Percentiles rank a stretch among this genome's conserved stretches.
Evolutionary conservation across 2,113 vertebrate species (phyloP).

Genomic region (Calcarius ornatus): DNA sequence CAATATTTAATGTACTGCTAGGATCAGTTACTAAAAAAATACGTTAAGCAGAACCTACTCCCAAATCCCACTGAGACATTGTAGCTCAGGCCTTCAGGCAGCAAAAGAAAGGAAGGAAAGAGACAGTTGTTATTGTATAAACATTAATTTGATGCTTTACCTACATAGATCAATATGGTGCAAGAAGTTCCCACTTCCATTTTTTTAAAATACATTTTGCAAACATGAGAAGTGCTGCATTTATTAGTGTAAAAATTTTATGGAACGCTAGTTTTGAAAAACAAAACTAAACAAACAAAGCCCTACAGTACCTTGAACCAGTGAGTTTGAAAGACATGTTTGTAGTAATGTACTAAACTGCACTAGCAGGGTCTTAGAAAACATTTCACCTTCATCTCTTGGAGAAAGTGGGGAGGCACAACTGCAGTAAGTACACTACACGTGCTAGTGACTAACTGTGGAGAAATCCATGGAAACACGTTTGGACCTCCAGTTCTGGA

Average conservation of each 20-base stretch:
- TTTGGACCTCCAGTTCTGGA: not conserved
- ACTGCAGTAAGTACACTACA: not conserved
- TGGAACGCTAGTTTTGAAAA: not conserved
- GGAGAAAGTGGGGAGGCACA: not conserved
- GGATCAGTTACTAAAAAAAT: conserved; percentile 63
- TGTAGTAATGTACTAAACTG: not conserved
- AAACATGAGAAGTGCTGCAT: conserved; percentile 7
- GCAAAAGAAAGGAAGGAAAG: conserved; percentile 75
- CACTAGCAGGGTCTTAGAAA: not conserved
- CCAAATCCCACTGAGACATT: conserved; percentile 93
- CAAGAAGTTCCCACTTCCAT: not conserved
- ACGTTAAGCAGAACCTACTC: conserved; percentile 86
- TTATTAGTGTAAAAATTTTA: not conserved
- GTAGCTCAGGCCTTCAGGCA: conserved; percentile 94
- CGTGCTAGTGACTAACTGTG: not conserved
- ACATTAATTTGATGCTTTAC: conserved; percentile 14
- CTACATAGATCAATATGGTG: not conserved
- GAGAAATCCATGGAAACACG: not conserved
- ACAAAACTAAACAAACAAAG: not conserved
- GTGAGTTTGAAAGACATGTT: not conserved
- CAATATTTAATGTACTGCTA: conserved; percentile 27
- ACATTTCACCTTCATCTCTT: not conserved
- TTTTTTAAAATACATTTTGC: conserved; percentile 3
- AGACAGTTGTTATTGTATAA: conserved; percentile 71
- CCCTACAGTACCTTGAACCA: not conserved